phyloP scores from a whole-genome alignment of 2,888 invertebrate genomes.

The Dynastes hyllus region DNA sequence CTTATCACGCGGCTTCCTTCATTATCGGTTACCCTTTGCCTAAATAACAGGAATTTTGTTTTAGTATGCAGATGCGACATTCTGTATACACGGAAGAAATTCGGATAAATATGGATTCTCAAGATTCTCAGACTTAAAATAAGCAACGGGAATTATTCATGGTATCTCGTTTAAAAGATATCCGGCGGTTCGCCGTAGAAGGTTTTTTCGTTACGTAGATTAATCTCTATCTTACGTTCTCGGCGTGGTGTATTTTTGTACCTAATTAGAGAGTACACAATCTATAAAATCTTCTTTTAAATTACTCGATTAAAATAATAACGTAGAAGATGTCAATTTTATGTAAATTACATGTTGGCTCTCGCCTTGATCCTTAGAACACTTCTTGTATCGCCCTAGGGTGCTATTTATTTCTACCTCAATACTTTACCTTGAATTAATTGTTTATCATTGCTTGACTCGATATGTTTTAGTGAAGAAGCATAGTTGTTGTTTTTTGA shows the following conservation, averaged over 20 bases:
- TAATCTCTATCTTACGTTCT: constrained; percentile 33
- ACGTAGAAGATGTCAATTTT: constrained; percentile 47
- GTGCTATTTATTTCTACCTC: constrained; percentile 13
- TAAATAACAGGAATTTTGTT: constrained; percentile 30
- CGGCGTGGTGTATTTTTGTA: constrained; percentile 34
- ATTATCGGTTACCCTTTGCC: constrained; percentile 21
- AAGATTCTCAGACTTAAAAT: constrained; percentile 13
- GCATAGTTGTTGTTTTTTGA: neutral
- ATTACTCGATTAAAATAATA: constrained; percentile 48
- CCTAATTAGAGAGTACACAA: constrained; percentile 46
- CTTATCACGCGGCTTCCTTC: constrained; percentile 17
- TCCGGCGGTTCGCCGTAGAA: constrained; percentile 30
- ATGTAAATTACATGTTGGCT: constrained; percentile 41
- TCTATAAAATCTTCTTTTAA: constrained; percentile 45
- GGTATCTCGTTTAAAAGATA: constrained; percentile 43
- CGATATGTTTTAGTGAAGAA: neutral
- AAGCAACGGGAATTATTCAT: constrained; percentile 28
- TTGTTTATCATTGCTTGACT: constrained; percentile 31
- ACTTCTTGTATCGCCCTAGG: constrained; percentile 19
- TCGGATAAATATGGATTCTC: constrained; percentile 33
- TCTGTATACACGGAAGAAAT: constrained; percentile 16
- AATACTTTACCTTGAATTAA: constrained; percentile 30
- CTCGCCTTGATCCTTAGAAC: constrained; percentile 6
- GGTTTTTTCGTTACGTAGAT: constrained; percentile 32
- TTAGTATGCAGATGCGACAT: constrained; percentile 36